Evolutionary conservation across 2,888 invertebrate species (phyloP).

Genomic region (Pristionchus fissidentatus): DNA sequence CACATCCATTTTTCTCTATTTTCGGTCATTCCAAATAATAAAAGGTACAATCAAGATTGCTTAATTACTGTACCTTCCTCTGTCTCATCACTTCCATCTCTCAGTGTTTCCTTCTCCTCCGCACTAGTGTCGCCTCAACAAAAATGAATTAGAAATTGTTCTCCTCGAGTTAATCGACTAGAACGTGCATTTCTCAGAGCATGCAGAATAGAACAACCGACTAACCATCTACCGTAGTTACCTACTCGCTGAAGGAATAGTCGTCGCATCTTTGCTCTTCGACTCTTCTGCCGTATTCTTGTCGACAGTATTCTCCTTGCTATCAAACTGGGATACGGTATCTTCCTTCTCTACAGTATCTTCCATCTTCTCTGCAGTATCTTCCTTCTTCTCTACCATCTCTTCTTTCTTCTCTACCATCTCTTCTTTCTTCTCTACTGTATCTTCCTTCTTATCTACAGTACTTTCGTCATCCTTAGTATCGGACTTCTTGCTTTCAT

Average conservation of each 20-base stretch:
- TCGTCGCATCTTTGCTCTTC: background rate
- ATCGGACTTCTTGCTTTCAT: background rate
- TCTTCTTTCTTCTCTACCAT: slow-evolving; percentile 4
- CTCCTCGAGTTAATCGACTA: no score
- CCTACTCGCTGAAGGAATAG: slow-evolving; percentile 29
- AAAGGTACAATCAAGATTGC: background rate
- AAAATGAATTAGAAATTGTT: no score
- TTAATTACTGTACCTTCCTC: background rate
- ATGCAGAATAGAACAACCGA: background rate
- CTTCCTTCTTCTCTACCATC: background rate
- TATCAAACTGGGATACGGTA: background rate
- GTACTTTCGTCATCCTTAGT: background rate
- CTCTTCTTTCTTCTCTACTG: background rate
- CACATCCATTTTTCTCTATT: no score
- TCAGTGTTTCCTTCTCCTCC: background rate
- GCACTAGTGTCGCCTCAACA: slow-evolving; percentile 13
- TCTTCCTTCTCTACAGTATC: background rate
- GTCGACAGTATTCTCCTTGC: background rate
- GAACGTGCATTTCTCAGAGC: no score
- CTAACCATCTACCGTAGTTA: slow-evolving; percentile 38
- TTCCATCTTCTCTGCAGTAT: background rate
- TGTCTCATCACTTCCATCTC: background rate
- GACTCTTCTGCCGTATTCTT: background rate
- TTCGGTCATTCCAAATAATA: no score
- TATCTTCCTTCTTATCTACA: background rate